Percentiles rank a stretch among this genome's conserved stretches.
phyloP scores from a whole-genome alignment of 2,888 invertebrate genomes.

The Orchesella flavescens region DNA sequence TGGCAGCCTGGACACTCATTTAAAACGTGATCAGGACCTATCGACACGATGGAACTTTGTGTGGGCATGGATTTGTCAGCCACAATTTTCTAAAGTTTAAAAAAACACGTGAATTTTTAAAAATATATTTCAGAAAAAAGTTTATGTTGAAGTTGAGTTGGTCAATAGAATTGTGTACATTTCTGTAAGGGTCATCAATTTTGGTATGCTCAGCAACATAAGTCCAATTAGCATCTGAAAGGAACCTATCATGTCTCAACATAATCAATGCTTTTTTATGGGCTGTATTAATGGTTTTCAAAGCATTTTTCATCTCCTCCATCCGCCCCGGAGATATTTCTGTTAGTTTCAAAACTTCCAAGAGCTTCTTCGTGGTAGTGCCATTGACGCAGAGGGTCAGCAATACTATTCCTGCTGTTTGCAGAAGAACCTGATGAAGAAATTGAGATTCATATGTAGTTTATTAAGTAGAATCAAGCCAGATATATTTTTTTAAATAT shows the following conservation, averaged over 20 bases:
- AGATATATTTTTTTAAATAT: not conserved
- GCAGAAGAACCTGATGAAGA: slow-evolving; percentile 77
- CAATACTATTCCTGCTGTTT: slow-evolving; percentile 78
- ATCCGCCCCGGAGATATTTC: slow-evolving; percentile 77
- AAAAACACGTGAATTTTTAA: no score
- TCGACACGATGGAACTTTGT: slow-evolving; percentile 46
- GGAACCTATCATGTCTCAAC: slow-evolving; percentile 80
- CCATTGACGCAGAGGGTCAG: slow-evolving; percentile 79
- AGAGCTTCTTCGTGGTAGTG: slow-evolving; percentile 77
- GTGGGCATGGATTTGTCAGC: slow-evolving; percentile 3
- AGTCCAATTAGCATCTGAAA: slow-evolving; percentile 80
- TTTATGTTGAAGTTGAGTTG: no score
- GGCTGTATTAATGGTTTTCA: slow-evolving; percentile 76
- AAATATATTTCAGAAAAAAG: no score
- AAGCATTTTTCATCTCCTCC: slow-evolving; percentile 78
- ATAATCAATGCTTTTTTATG: slow-evolving; percentile 77
- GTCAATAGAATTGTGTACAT: not conserved
- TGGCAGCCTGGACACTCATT: slow-evolving; percentile 65
- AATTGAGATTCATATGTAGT: not conserved
- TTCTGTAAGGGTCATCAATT: slow-evolving; percentile 78
- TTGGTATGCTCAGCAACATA: slow-evolving; percentile 77
- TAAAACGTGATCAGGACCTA: slow-evolving; percentile 39
- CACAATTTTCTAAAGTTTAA: no score
- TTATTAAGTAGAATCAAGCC: slow-evolving; percentile 9
- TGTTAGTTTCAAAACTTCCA: slow-evolving; percentile 77